Base-by-base conservation (phyloP, 2,888 invertebrate genomes). In the Chydorus sphaericus region DNA sequence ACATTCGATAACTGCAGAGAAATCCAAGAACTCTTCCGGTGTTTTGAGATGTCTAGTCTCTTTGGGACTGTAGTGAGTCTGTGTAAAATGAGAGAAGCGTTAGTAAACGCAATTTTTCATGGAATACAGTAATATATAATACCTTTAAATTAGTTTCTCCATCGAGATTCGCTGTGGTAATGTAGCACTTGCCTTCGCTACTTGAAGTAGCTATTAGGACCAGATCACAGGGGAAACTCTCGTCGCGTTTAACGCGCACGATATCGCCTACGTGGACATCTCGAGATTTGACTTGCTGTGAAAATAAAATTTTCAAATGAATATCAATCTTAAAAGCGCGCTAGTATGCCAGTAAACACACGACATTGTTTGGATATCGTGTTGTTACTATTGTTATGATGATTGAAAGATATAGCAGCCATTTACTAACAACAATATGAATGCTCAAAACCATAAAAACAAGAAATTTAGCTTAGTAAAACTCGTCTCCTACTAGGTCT, bases 101-200 rank as follows among this genome's bases (percentile, higher is more conserved):
- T 33, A 30, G 8, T 33, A 18, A 16, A 23, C 16, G 29, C 14
- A 16, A 20, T 14, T 6, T 52, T 14, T 14, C 3, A 30, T 33
- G 14, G 31, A 16, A 3, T 5, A 3, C 18, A 29, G 18, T 28
- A 29, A 10, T 31, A 29, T 8, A 69, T 1, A 72, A 72, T 57
- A 81, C 81, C 73, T 85, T 85, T 49, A 85, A 70, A 65, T 83
- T 85, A 2, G 83, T 83, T 69, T 85, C 85, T 0, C 89, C 89
- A 64, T 89, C 89, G 48, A 89, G 73, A 69, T 89, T 89, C n/a
- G 87, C 85, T 0, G 89, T 89, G 30, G 85, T 88, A 48, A 89
- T 76, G 68, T 77, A 83, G 65, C 87, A 87, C 62, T 79, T 78
- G 0, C 82, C 82, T 57, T 77, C 77, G 2, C 74, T 72, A 59